Percentiles rank a stretch among this genome's conserved stretches.
These are phyloP conservation scores for Eucera pruinosa DNA, from an alignment of 2,888 invertebrate species.

Conservation along the genomic window DNA sequence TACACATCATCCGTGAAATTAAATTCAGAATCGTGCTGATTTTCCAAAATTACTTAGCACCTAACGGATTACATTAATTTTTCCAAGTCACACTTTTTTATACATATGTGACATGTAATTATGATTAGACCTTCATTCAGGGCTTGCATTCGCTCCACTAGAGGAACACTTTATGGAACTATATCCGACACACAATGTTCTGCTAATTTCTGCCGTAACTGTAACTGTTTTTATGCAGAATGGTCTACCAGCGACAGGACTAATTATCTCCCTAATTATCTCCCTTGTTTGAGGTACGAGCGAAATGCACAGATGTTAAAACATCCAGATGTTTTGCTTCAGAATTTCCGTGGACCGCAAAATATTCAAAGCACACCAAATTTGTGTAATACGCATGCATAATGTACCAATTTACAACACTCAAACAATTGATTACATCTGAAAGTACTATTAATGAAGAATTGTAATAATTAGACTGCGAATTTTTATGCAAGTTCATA, in stretches of 20 bases:
- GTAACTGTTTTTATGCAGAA: not conserved
- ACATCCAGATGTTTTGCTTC: not conserved
- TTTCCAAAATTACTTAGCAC: too few relatives aligned
- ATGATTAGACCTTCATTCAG: not conserved
- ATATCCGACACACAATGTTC: too few relatives aligned
- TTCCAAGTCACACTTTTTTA: not conserved
- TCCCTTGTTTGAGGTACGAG: not conserved
- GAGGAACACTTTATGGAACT: not conserved
- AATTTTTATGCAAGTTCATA: too few relatives aligned
- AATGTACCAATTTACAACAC: too few relatives aligned
- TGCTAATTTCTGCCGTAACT: not conserved
- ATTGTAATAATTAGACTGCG: too few relatives aligned
- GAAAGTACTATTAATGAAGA: too few relatives aligned
- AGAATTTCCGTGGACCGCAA: too few relatives aligned
- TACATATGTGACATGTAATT: not conserved
- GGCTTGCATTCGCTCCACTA: not conserved
- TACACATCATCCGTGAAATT: too few relatives aligned
- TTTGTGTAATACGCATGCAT: too few relatives aligned
- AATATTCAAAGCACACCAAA: too few relatives aligned
- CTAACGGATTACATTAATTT: not conserved
- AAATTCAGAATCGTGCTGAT: too few relatives aligned
- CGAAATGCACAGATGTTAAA: not conserved
- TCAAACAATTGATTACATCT: too few relatives aligned
- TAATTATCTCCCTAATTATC: constrained; percentile 19
- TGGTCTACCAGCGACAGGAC: not conserved